Base-by-base conservation (phyloP, 2,797 vertebrate genomes). In the Macropus fuliginosus region DNA sequence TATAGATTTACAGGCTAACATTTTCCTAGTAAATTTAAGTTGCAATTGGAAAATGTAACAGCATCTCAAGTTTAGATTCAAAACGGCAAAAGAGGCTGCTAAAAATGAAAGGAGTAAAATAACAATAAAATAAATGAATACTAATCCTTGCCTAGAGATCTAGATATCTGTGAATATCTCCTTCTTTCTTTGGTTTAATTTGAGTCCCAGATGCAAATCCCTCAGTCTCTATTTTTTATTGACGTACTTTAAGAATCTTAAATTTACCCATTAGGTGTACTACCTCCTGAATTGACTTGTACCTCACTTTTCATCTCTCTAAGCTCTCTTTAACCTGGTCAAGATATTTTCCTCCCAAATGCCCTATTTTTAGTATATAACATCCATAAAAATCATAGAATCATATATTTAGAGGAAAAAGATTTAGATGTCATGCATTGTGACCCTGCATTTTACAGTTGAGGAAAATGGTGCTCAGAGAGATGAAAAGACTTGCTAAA, bases 301-400 rank as follows among this genome's bases (percentile, higher is more conserved):
- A 94, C 4, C 29, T 46, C 66, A 40, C 5, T 40, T 74, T 18
- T 24, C 66, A 40, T 9, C 16, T 40, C 2, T 40, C n/a, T 74
- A 40, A 40, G 66, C 16, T 74, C 18, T 74, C 56, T n/a, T 91
- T 40, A 91, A 27, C 4, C 50, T 31, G 90, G 16, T 18, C 1
- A 87, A 96, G 9, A 4, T 21, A 96, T 96, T 94, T 97, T n/a
- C n/a, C 34, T 52, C 24, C 34, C 59, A 96, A 90, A 91, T 2
- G 90, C 57, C 8, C 92, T 87, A 28, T 54, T 66, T 95, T 94
- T 93, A 97, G 10, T 21, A 31, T 31, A 93, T 27, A 66, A 0
- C n/a, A 52, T 46, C 55, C 57, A 14, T 34, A 90, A 56, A 92
- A 95, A n/a, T 21, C 16, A 40, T 21, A 74, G 34, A 0, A 40